A percentile compares a stretch with the other conserved stretches of the same genome.
Conservation (phyloP, 35 echinoderm and acorn worm genomes). For the Lytechinus variegatus region DNA sequence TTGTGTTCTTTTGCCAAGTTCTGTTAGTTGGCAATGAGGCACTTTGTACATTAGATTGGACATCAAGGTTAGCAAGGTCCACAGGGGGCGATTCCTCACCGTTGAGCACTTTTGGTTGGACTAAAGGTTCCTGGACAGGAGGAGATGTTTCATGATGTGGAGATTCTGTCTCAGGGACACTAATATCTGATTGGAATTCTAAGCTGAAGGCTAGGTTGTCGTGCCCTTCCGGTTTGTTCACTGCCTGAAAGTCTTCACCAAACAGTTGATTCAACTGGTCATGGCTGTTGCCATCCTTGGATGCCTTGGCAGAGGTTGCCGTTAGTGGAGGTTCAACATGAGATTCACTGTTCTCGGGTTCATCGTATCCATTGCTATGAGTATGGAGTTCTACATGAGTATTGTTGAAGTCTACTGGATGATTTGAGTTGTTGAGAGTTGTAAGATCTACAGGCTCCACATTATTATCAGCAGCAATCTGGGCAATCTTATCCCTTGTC, state of each 20-base stretch:
- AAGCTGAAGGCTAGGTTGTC: conserved; percentile 44
- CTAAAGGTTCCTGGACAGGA: conserved; percentile 9
- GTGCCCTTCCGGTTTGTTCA: background rate
- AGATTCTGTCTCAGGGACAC: conserved; percentile 20
- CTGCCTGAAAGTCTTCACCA: conserved; percentile 40
- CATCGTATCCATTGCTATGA: conserved; percentile 32
- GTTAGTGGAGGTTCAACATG: background rate
- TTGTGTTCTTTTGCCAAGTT: conserved; percentile 39
- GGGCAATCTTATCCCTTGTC: conserved; percentile 70
- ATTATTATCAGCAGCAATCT: conserved; percentile 76
- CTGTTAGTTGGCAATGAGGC: background rate
- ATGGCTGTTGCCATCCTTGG: conserved; percentile 5
- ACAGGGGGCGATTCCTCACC: conserved; percentile 47
- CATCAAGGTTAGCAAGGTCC: conserved; percentile 51
- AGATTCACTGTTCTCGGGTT: conserved; percentile 19
- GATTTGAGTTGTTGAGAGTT: conserved; percentile 51
- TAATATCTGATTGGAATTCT: conserved; percentile 28
- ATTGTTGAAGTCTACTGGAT: conserved; percentile 67
- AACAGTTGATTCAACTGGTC: conserved; percentile 38
- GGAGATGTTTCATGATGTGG: background rate
- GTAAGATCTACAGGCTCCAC: conserved; percentile 72
- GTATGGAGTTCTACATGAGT: conserved; percentile 29
- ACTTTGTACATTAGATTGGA: conserved; percentile 23
- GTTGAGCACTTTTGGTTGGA: conserved; percentile 2
- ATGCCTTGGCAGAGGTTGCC: background rate